These are phyloP conservation scores for Ophthalmolycus amberensis DNA, from an alignment of 2,113 vertebrate species.

Conservation along the genomic window DNA sequence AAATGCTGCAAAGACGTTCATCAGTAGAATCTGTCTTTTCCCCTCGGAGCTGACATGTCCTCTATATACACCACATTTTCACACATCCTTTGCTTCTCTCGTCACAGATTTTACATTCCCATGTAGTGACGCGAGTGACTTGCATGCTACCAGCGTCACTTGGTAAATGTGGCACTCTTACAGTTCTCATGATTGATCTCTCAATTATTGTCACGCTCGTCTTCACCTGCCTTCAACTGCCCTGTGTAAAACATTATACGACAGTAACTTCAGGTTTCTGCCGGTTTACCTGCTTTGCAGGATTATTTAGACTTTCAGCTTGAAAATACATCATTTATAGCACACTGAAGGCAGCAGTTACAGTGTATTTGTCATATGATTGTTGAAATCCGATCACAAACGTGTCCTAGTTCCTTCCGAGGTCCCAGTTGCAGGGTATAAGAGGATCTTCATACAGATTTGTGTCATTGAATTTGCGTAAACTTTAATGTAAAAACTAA, in stretches of 20 bases:
- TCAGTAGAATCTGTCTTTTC: constrained; percentile 13
- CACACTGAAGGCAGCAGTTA: background rate
- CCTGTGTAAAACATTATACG: background rate
- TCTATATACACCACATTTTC: constrained; percentile 12
- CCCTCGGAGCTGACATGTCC: background rate
- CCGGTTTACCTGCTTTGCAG: background rate
- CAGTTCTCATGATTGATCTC: constrained; percentile 5
- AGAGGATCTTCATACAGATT: background rate
- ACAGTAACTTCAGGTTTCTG: background rate
- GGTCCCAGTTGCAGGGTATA: background rate
- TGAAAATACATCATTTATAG: constrained; percentile 3
- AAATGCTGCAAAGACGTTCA: constrained; percentile 33
- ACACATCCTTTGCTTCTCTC: constrained; percentile 13
- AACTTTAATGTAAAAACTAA: background rate
- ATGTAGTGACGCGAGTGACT: background rate
- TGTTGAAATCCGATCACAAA: constrained; percentile 3
- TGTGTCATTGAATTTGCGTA: constrained; percentile 5
- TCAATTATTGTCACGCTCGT: constrained; percentile 5
- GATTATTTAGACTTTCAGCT: background rate
- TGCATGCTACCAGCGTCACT: background rate
- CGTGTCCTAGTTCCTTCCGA: background rate
- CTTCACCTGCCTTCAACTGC: background rate
- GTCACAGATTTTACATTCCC: constrained; percentile 2
- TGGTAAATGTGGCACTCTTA: background rate
- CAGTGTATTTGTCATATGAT: background rate